Conservation (phyloP, 1,140 invertebrate genomes). For the Meloidogyne hapla region DNA sequence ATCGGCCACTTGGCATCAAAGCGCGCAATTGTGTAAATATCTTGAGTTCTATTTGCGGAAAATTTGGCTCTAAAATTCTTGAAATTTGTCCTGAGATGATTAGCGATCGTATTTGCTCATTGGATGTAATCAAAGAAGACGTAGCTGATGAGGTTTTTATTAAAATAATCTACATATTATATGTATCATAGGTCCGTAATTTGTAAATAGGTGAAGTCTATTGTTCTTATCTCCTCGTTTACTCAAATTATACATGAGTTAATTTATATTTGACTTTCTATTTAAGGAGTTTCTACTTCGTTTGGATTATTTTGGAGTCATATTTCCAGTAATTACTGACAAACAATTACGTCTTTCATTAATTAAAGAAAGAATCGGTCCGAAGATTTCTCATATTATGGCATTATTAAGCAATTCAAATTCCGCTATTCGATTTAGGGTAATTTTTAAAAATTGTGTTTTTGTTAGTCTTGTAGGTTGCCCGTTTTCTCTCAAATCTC, state of each 20-base stretch:
- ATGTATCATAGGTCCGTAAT: no score
- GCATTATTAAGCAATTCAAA: constrained; percentile 36
- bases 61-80: constrained; percentile 32
- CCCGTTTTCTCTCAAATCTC: constrained; percentile 44
- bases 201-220: no score
- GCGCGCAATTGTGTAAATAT: constrained; percentile 41
- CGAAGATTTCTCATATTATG: constrained; percentile 1
- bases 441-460: neutral
- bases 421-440: constrained; percentile 43
- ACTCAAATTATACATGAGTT: no score
- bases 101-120: constrained; percentile 14
- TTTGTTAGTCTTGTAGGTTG: constrained; percentile 10
- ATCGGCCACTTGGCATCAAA: constrained; percentile 2
- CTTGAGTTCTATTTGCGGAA: constrained; percentile 24
- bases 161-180: neutral
- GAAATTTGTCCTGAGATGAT: constrained; percentile 37
- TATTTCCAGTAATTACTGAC: constrained; percentile 12
- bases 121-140: neutral
- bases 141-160: neutral
- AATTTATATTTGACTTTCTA: constrained; percentile 11
- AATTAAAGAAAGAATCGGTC: constrained; percentile 1
- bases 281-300: constrained; percentile 40
- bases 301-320: constrained; percentile 39
- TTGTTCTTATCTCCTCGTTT: no score
- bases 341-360: neutral